These are phyloP conservation scores for Leptodactylus fuscus DNA, from an alignment of 2,113 vertebrate species.

Conservation along the genomic window DNA sequence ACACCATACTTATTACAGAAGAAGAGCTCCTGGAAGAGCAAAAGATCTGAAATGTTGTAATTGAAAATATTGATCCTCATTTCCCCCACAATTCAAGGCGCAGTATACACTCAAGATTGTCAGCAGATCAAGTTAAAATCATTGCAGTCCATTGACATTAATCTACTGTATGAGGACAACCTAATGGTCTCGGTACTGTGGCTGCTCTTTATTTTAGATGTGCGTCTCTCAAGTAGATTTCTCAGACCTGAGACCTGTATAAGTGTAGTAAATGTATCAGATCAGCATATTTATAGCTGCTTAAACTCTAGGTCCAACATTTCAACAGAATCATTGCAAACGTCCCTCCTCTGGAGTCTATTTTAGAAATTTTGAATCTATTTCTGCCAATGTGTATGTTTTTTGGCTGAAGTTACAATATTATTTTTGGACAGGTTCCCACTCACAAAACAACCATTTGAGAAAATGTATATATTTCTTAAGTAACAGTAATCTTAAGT, in stretches of 20 bases:
- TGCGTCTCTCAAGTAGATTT: not conserved
- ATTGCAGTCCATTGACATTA: no score
- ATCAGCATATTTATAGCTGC: constrained; percentile 11
- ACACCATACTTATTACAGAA: no score
- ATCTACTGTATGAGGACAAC: no score
- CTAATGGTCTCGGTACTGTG: not conserved
- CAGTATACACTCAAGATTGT: no score
- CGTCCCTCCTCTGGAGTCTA: not conserved
- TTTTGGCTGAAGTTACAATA: constrained; percentile 22
- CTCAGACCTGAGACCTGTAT: not conserved
- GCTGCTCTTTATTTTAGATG: not conserved
- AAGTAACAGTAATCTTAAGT: not conserved
- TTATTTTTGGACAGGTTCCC: constrained; percentile 23
- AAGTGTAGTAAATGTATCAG: not conserved
- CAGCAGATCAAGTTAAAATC: no score
- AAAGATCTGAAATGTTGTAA: no score
- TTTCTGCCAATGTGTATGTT: constrained; percentile 5
- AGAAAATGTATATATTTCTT: constrained; percentile 1
- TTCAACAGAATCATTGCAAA: not conserved
- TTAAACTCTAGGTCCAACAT: not conserved
- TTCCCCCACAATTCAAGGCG: no score
- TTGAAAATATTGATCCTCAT: no score
- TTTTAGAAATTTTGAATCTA: not conserved
- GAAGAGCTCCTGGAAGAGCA: no score
- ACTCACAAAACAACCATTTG: not conserved